A percentile compares a stretch with the other conserved stretches of the same genome.
These are phyloP conservation scores for Pangasius macronema DNA, from an alignment of 2,797 vertebrate genomes.

Conservation along the genomic window DNA sequence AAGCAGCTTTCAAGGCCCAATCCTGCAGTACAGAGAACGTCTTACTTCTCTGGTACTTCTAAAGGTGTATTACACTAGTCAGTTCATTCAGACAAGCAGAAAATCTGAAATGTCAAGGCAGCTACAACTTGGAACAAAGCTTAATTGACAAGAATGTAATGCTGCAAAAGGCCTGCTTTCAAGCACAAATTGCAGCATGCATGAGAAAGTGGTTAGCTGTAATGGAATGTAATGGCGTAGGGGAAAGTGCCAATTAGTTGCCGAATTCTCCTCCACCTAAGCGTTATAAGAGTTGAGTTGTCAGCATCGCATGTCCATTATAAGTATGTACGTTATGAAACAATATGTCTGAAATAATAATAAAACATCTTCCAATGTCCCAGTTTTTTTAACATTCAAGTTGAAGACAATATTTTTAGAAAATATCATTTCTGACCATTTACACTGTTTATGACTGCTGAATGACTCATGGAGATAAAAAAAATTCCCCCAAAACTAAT, in stretches of 20 bases:
- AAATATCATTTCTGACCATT: not conserved
- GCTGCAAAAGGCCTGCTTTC: not conserved
- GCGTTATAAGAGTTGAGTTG: not conserved
- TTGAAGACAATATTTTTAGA: not conserved
- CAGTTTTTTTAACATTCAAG: not conserved
- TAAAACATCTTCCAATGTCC: not conserved
- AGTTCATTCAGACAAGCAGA: not conserved
- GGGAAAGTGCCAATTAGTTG: not conserved
- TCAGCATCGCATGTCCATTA: not conserved
- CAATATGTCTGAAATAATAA: not conserved
- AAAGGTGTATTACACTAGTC: constrained; percentile 3
- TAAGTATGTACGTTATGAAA: not conserved
- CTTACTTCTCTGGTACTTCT: not conserved
- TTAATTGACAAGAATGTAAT: not conserved
- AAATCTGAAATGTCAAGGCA: not conserved
- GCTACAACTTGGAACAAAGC: not conserved
- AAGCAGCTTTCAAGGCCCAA: not conserved
- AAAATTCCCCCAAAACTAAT: not conserved
- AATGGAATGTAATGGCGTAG: not conserved
- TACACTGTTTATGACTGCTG: too few species aligned
- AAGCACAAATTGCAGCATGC: not conserved
- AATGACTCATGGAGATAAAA: too few species aligned
- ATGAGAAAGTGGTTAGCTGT: not conserved
- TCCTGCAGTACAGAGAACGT: not conserved
- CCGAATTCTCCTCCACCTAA: not conserved